Percentiles rank a stretch among this genome's conserved stretches.
Conservation (phyloP, 2,888 invertebrate genomes). For the Argyresthia albistria region DNA sequence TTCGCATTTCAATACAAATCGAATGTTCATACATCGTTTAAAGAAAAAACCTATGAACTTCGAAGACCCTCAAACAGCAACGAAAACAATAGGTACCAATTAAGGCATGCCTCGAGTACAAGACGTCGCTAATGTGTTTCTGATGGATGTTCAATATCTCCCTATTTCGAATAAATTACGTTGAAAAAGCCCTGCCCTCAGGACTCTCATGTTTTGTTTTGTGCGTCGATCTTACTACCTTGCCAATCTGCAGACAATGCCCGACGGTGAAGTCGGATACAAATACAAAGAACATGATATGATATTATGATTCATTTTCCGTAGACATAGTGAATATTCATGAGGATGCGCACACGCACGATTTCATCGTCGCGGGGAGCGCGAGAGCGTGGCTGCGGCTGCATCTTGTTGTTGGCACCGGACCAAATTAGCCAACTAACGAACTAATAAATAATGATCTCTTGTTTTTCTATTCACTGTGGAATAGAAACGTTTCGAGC, state of each 20-base stretch:
- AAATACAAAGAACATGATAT: too few species aligned
- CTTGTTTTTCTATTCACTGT: conserved; percentile 67
- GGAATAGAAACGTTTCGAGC: conserved; percentile 66
- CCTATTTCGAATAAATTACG: conserved; percentile 45
- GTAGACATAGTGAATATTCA: conserved; percentile 16
- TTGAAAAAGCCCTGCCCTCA: conserved; percentile 16
- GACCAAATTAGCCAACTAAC: conserved; percentile 71
- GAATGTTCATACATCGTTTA: conserved; percentile 33
- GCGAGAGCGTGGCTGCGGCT: conserved; percentile 61
- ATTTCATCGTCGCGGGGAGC: conserved; percentile 50
- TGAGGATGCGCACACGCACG: conserved; percentile 45
- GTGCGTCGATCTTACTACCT: too few species aligned
- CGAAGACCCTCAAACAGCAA: conserved; percentile 7
- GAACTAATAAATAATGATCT: conserved; percentile 72
- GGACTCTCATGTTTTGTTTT: neutral
- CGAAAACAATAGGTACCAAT: conserved; percentile 42
- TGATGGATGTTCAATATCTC: conserved; percentile 59
- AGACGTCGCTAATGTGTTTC: conserved; percentile 63
- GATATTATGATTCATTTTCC: too few species aligned
- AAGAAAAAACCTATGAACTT: conserved; percentile 14
- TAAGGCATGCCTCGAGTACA: conserved; percentile 28
- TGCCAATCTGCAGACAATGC: too few species aligned
- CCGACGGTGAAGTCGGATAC: too few species aligned
- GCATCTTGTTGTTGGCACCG: conserved; percentile 50
- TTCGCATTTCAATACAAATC: conserved; percentile 41